Percentiles rank a stretch among this genome's conserved stretches.
Evolutionary conservation across 23 tunicate species (phyloP).

Genomic region (Trididemnum clinides): DNA sequence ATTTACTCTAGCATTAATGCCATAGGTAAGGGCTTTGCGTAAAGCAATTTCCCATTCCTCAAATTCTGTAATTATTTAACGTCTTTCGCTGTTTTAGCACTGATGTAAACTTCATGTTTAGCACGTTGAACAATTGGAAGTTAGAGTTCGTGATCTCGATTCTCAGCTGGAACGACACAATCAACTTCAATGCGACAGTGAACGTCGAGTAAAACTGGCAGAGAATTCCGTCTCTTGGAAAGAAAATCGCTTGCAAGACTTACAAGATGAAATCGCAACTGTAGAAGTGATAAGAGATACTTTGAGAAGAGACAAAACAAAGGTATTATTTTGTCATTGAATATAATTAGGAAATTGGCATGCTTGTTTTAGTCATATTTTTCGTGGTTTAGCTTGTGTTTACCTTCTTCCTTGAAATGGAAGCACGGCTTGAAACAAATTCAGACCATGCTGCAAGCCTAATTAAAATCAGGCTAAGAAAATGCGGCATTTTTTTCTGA

Average conservation of each 20-base stretch:
- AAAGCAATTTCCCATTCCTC: no score
- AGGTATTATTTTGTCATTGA: no score
- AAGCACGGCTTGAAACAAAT: no score
- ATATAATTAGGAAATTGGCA: no score
- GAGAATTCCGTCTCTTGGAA: conserved; percentile 50
- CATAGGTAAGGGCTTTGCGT: no score
- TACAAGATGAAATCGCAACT: conserved; percentile 84
- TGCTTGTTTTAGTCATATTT: no score
- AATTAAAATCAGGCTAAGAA: no score
- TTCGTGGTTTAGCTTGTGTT: no score
- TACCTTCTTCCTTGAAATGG: no score
- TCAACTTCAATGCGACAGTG: conserved; percentile 68
- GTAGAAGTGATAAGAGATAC: conserved; percentile 89
- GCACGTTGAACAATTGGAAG: conserved; percentile 65
- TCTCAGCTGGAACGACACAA: conserved; percentile 74
- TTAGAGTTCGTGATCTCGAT: conserved; percentile 36
- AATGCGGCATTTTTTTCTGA: no score
- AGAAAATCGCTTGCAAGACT: conserved; percentile 56
- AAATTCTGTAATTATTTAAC: neutral
- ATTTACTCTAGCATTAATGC: no score
- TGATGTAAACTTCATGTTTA: neutral
- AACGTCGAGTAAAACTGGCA: conserved; percentile 52
- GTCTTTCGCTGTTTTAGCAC: neutral
- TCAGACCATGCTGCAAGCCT: no score
- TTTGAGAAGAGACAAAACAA: conserved; percentile 75